phyloP scores from a whole-genome alignment of 53 echinoderm and acorn worm genomes.

The Stichopus horrens region DNA sequence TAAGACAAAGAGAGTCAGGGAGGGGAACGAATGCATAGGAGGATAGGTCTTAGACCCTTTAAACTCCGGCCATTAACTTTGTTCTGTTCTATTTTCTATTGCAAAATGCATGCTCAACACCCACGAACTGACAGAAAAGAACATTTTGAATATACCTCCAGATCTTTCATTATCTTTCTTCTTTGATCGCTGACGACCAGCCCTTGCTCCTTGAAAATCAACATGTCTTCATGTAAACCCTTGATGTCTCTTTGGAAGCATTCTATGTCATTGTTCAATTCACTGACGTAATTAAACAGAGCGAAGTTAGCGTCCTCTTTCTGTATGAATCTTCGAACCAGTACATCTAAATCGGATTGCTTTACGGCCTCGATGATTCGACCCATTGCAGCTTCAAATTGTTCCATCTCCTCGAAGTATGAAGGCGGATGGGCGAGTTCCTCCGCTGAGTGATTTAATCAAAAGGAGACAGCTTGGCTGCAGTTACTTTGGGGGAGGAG shows the following conservation, averaged over 20 bases:
- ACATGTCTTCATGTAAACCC: constrained; percentile 61
- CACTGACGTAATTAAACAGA: constrained; percentile 97
- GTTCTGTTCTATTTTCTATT: too few relatives aligned
- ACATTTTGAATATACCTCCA: constrained; percentile 58
- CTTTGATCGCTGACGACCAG: constrained; percentile 70
- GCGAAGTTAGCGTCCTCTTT: constrained; percentile 93
- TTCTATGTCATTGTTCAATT: constrained; percentile 84
- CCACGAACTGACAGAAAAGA: background rate
- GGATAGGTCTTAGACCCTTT: too few relatives aligned
- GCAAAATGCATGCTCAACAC: too few relatives aligned
- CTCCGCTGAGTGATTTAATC: constrained; percentile 27
- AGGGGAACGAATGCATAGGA: too few relatives aligned
- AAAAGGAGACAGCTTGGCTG: background rate
- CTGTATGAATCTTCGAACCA: constrained; percentile 80
- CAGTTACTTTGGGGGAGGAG: too few relatives aligned
- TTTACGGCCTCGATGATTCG: constrained; percentile 49
- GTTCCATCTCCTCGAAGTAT: constrained; percentile 62
- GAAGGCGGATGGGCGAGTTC: constrained; percentile 60
- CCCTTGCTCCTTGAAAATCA: constrained; percentile 78
- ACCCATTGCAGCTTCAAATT: constrained; percentile 65
- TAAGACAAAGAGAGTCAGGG: too few relatives aligned
- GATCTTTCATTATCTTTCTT: constrained; percentile 72
- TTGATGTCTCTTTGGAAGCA: constrained; percentile 74
- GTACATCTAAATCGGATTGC: constrained; percentile 66
- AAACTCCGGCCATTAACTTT: too few relatives aligned